Conservation (phyloP, 2,113 vertebrate genomes). For the Willisornis vidua region DNA sequence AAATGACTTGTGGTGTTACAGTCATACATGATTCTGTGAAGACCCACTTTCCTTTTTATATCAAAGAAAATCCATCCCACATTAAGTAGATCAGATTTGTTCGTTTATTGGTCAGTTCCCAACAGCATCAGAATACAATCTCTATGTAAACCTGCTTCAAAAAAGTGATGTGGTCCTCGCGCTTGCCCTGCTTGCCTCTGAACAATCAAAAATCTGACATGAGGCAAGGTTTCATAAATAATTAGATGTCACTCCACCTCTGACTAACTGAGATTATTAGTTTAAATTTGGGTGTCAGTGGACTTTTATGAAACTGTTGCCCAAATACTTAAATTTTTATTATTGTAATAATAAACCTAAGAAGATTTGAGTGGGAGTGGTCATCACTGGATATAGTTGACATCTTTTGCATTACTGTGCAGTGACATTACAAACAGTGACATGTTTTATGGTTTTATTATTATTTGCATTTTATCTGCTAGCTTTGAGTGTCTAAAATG, state of each 20-base stretch:
- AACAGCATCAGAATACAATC: not conserved
- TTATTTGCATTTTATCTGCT: not conserved
- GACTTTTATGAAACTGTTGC: not conserved
- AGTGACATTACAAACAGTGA: not conserved
- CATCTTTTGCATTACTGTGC: not conserved
- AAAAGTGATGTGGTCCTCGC: not conserved
- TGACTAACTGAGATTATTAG: not conserved
- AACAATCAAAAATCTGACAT: not conserved
- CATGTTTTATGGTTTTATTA: not conserved
- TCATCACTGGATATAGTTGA: not conserved
- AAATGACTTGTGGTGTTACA: accelerated
- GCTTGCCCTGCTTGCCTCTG: not conserved
- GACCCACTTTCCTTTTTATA: not conserved
- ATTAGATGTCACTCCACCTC: not conserved
- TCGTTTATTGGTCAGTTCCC: not conserved
- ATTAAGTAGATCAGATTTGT: not conserved
- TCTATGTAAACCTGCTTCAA: not conserved
- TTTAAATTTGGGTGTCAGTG: not conserved
- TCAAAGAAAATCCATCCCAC: not conserved
- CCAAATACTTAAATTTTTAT: not conserved
- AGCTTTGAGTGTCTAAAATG: not conserved
- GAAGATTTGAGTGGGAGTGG: not conserved
- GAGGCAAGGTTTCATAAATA: not conserved
- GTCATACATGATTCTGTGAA: not conserved
- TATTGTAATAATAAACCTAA: not conserved